Percentiles rank a stretch among this genome's conserved stretches.
Conservation (phyloP, 2,797 vertebrate species). For the Diceros bicornis region DNA sequence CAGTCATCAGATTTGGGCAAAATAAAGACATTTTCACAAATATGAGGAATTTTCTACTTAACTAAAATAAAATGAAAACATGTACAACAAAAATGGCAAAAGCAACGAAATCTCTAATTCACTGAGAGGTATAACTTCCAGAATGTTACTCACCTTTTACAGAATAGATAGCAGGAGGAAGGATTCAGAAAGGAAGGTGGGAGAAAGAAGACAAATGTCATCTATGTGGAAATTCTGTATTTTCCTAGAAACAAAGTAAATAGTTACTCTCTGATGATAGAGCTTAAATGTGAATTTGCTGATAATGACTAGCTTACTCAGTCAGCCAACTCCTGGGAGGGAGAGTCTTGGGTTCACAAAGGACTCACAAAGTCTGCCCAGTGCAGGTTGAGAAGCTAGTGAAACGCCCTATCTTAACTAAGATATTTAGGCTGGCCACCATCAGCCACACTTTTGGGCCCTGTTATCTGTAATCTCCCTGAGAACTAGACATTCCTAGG, state of each 20-base stretch:
- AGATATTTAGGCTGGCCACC: neutral
- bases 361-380: neutral
- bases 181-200: neutral
- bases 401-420: neutral
- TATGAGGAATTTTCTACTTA: neutral
- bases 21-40: neutral
- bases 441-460: neutral
- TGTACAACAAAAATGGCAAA: neutral
- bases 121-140: neutral
- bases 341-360: too few species aligned
- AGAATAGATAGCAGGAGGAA: neutral
- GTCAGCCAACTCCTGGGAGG: neutral
- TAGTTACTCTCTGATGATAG: neutral
- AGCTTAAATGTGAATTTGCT: neutral
- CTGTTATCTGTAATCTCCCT: neutral
- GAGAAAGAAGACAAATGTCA: neutral
- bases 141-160: neutral
- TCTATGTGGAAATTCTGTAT: neutral
- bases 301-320: neutral
- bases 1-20: neutral
- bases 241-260: neutral
- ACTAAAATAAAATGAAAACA: neutral
- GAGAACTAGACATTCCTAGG: neutral
- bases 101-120: neutral
- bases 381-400: neutral